Base-by-base conservation (phyloP, 2,113 vertebrate species). In the Actenoides lindsayi region DNA sequence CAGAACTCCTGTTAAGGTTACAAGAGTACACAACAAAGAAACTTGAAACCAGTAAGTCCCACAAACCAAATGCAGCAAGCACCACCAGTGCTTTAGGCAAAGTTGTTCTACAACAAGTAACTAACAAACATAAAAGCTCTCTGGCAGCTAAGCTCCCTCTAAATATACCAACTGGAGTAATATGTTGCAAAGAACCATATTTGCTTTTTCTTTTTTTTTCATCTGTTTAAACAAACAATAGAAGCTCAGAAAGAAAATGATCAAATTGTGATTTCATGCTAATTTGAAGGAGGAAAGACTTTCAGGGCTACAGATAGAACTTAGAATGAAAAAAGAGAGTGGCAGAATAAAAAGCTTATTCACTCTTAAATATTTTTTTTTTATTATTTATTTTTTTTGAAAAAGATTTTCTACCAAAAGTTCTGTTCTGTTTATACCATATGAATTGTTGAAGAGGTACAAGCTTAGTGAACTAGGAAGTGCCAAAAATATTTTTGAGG, bases 211-310 rank as follows among this genome's bases (percentile, higher is more conserved):
- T 50, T 81, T 57, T 81, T 53, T 83, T 83, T 39, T 50, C 68
- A 86, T 81, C 83, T 77, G 73, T 77, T 95, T 90, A 73, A 90
- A 90, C 35, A 76, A 85, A 68, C 13, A 88, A 65, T n/a, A 65
- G 41, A 93, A 77, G 23, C 53, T 86, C 68, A 65, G 76, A 95
- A 90, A 96, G 79, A 68, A 94, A 86, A 95, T 67, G 5, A 92
- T 73, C 65, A 86, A 77, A 83, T 31, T 71, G 70, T 37, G 53
- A 90, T 53, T 94, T 44, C 1, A 15, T 46, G 46, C 54, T 88
- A 67, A 92, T 70, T 28, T 87, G 35, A 71, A 82, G 35, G 59
- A 92, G 53, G 35, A 90, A 86, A 83, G 33, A 33, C 48, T 57
- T 87, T 64, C 82, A 83, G 48, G 53, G 48, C 42, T 69, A 60